These are phyloP conservation scores for Drosophila mayaguana DNA, from an alignment of 2,888 invertebrate species.

Conservation along the genomic window DNA sequence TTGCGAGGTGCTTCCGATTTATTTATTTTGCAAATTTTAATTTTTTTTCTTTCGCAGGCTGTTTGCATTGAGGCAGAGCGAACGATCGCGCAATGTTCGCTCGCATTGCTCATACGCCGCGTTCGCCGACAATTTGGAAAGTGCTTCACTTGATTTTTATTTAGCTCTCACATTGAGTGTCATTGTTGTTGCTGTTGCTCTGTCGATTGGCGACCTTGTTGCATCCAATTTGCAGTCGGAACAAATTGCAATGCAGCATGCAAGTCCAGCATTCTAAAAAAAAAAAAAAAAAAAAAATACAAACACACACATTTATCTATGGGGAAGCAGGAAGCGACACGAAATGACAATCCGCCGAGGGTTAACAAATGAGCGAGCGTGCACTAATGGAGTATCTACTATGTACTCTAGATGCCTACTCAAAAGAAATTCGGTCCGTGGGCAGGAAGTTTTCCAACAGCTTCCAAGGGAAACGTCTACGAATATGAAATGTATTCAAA, in stretches of 20 bases:
- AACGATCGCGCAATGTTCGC: slow-evolving; percentile 33
- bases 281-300: not conserved
- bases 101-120: slow-evolving; percentile 67
- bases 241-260: slow-evolving; percentile 59
- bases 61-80: slow-evolving; percentile 60
- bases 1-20: slow-evolving; percentile 76
- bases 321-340: slow-evolving; percentile 70
- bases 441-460: slow-evolving; percentile 19
- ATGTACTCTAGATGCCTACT: slow-evolving; percentile 1
- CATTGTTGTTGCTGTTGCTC: slow-evolving; percentile 27
- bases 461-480: not conserved
- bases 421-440: slow-evolving; percentile 11
- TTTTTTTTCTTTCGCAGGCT: slow-evolving; percentile 33
- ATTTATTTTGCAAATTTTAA: slow-evolving; percentile 52
- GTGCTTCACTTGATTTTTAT: slow-evolving; percentile 49
- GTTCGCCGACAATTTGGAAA: slow-evolving; percentile 70
- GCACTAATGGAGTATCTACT: slow-evolving; percentile 22
- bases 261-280: slow-evolving; percentile 22
- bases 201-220: slow-evolving; percentile 56
- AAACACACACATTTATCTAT: slow-evolving; percentile 51
- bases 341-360: slow-evolving; percentile 62
- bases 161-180: slow-evolving; percentile 11
- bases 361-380: slow-evolving; percentile 39
- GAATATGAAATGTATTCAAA: not conserved
- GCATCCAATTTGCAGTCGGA: slow-evolving; percentile 50